Conservation (phyloP, 2,113 vertebrate species). For the Xenopus laevis region DNA sequence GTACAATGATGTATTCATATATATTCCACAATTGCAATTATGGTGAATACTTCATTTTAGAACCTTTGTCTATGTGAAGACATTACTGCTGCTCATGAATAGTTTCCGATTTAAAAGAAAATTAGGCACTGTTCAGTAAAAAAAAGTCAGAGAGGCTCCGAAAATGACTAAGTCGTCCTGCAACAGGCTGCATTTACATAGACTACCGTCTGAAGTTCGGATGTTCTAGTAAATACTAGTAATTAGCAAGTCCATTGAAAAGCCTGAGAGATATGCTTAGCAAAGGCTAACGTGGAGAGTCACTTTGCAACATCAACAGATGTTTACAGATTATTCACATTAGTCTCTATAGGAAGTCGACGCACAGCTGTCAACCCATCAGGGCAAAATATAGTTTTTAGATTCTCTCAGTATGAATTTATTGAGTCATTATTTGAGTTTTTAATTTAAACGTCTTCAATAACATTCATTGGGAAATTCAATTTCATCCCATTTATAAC, state of each 20-base stretch:
- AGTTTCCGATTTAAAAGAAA: slow-evolving; percentile 31
- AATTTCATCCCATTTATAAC: no score
- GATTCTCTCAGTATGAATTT: slow-evolving; percentile 2
- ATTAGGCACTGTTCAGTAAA: slow-evolving; percentile 25
- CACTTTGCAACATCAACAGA: slow-evolving; percentile 44
- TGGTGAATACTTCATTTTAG: slow-evolving; percentile 51
- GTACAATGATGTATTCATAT: slow-evolving; percentile 45
- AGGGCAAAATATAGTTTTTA: slow-evolving; percentile 29
- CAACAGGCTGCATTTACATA: slow-evolving; percentile 33
- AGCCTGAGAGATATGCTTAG: slow-evolving; percentile 48
- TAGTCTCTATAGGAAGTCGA: slow-evolving; percentile 40
- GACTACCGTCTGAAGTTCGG: slow-evolving; percentile 20
- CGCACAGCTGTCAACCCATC: slow-evolving; percentile 56
- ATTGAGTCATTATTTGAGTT: background rate
- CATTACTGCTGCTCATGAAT: slow-evolving; percentile 40
- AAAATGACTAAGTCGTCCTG: slow-evolving; percentile 32
- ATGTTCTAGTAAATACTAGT: slow-evolving; percentile 29
- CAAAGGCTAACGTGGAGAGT: slow-evolving; percentile 42
- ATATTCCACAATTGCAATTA: slow-evolving; percentile 47
- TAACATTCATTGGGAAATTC: no score
- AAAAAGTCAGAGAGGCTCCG: background rate
- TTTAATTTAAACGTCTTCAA: background rate
- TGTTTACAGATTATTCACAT: slow-evolving; percentile 47
- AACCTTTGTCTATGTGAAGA: slow-evolving; percentile 24
- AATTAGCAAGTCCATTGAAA: slow-evolving; percentile 51